Conservation (phyloP, 2,113 vertebrate genomes). For the Apodemus sylvaticus region DNA sequence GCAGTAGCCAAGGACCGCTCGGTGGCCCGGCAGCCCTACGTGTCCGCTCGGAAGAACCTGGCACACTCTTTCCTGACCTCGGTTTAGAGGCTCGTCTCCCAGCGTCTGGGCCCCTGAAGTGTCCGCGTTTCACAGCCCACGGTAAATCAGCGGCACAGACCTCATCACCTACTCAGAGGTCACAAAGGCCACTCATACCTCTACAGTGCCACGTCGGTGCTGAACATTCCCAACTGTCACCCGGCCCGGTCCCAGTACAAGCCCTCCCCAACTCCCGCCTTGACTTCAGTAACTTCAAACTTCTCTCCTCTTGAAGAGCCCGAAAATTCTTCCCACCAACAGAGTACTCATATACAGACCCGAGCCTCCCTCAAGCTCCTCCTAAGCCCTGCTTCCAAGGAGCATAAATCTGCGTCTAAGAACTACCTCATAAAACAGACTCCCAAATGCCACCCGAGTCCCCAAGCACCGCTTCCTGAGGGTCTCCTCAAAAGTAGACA, state of each 20-base stretch:
- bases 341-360: background rate
- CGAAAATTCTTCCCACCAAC: constrained; percentile 2
- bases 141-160: background rate
- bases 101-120: background rate
- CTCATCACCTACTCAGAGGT: constrained; percentile 37
- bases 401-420: background rate
- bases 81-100: background rate
- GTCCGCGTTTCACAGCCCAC: background rate
- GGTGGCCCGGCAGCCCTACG: background rate
- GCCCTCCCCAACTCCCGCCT: background rate
- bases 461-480: background rate
- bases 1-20: background rate
- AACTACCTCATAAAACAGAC: constrained; percentile 9
- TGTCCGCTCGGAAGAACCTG: constrained; percentile 27
- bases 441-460: constrained; percentile 16
- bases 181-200: constrained; percentile 60
- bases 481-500: constrained; percentile 37
- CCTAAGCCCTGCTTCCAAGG: background rate
- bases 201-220: constrained; percentile 57
- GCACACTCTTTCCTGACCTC: background rate
- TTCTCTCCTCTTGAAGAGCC: constrained; percentile 4
- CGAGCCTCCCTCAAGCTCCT: background rate
- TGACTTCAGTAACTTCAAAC: constrained; percentile 53
- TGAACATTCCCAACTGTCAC: constrained; percentile 30
- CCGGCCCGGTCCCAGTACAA: background rate